phyloP scores from a whole-genome alignment of 2,888 invertebrate species.

The Nephrotoma flavescens region DNA sequence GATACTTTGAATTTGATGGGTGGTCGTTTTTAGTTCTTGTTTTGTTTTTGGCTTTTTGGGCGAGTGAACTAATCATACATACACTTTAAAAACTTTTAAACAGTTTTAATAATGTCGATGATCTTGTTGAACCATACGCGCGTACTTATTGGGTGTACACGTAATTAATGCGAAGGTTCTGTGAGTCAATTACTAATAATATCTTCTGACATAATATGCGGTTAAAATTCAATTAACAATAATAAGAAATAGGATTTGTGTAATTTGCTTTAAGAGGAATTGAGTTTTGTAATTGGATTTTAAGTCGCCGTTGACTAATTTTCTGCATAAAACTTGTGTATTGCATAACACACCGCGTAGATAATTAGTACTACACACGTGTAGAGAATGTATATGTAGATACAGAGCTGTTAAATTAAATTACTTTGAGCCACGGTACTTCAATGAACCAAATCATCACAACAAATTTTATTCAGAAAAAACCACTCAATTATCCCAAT shows the following conservation, averaged over 20 bases:
- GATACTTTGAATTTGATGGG: background rate
- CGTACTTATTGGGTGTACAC: background rate
- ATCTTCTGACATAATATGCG: background rate
- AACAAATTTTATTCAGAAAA: too few relatives aligned
- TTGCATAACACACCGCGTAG: too few relatives aligned
- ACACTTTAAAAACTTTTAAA: background rate
- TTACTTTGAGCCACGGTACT: too few relatives aligned
- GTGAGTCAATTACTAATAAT: background rate
- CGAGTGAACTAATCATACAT: background rate
- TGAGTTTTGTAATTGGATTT: too few relatives aligned
- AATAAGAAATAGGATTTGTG: background rate
- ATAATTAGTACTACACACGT: too few relatives aligned
- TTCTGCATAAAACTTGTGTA: too few relatives aligned
- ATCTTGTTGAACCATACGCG: background rate
- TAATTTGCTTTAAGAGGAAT: too few relatives aligned
- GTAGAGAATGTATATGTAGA: too few relatives aligned
- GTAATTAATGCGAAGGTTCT: background rate
- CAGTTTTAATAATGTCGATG: background rate
- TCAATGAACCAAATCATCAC: too few relatives aligned
- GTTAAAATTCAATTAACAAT: background rate
- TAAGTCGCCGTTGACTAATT: too few relatives aligned
- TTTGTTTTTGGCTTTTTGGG: background rate
- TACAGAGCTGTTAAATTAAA: too few relatives aligned
- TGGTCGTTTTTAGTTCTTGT: background rate
- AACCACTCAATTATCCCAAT: too few relatives aligned